Evolutionary conservation across 1,140 invertebrate species (phyloP).

Genomic region (Copidosoma floridanum): DNA sequence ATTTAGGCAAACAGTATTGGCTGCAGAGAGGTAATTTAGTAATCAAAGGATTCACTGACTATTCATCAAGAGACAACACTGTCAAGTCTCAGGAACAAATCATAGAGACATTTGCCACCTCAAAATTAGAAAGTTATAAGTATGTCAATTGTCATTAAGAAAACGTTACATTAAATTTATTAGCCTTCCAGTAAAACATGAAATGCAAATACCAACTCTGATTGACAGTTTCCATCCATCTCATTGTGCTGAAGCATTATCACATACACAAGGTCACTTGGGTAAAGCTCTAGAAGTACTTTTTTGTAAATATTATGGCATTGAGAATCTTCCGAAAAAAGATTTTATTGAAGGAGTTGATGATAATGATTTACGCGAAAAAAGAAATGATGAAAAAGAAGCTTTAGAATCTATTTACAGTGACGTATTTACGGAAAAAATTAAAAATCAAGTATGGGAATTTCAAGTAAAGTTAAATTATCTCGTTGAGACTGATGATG

Average conservation of each 20-base stretch:
- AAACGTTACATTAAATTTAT: not conserved
- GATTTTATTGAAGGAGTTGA: slow-evolving; percentile 45
- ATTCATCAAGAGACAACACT: slow-evolving; percentile 58
- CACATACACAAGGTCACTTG: slow-evolving; percentile 62
- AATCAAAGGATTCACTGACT: slow-evolving; percentile 69
- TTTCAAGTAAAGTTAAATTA: slow-evolving; percentile 68
- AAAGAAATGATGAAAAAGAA: slow-evolving; percentile 67
- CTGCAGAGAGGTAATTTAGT: slow-evolving; percentile 70
- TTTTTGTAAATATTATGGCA: slow-evolving; percentile 67
- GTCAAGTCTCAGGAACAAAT: slow-evolving; percentile 60
- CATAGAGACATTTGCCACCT: slow-evolving; percentile 66
- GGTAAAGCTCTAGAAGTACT: slow-evolving; percentile 68
- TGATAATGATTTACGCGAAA: slow-evolving; percentile 60
- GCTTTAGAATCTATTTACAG: slow-evolving; percentile 75
- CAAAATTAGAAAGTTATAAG: slow-evolving; percentile 67
- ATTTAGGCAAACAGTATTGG: slow-evolving; percentile 70
- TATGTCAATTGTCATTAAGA: slow-evolving; percentile 5
- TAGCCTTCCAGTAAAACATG: too few species aligned
- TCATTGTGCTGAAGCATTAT: slow-evolving; percentile 73
- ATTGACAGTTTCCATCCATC: slow-evolving; percentile 69
- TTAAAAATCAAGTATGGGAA: slow-evolving; percentile 65
- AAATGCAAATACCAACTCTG: too few species aligned
- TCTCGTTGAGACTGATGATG: slow-evolving; percentile 62
- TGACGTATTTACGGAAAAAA: slow-evolving; percentile 64
- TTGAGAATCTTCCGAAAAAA: slow-evolving; percentile 44